A percentile compares a stretch with the other conserved stretches of the same genome.
Conservation (phyloP, 2,113 vertebrate genomes). For the Pimephales promelas region DNA sequence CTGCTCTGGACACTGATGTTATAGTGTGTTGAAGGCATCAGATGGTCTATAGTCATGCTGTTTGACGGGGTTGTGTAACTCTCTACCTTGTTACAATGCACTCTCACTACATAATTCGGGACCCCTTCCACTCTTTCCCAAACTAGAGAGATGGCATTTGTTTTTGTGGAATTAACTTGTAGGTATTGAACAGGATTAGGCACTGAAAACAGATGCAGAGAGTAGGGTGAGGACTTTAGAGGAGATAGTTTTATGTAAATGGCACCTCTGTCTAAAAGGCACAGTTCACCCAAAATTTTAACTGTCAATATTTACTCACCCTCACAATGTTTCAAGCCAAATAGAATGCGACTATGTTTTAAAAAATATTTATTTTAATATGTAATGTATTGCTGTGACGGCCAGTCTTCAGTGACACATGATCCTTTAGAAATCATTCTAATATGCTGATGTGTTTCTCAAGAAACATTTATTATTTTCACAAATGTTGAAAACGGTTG, state of each 20-base stretch:
- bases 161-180: neutral
- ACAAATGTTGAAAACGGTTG: neutral
- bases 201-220: conserved; percentile 1
- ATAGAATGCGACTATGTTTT: too few relatives aligned
- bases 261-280: too few relatives aligned
- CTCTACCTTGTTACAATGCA: neutral
- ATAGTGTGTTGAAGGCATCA: conserved; percentile 62
- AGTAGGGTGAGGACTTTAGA: neutral
- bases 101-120: conserved; percentile 10
- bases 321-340: too few relatives aligned
- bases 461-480: neutral
- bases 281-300: too few relatives aligned
- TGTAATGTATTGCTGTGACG: neutral
- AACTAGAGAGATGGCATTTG: neutral
- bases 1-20: conserved; percentile 56
- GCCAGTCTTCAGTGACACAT: neutral
- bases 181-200: conserved; percentile 29
- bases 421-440: neutral
- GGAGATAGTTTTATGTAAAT: too few relatives aligned
- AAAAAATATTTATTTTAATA: too few relatives aligned
- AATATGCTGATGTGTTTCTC: too few relatives aligned
- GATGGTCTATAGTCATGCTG: neutral
- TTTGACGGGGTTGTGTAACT: neutral
- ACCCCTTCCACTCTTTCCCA: neutral
- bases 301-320: too few relatives aligned